These are phyloP conservation scores for Eristalinus aeneus DNA, from an alignment of 2,888 invertebrate genomes.

Conservation along the genomic window DNA sequence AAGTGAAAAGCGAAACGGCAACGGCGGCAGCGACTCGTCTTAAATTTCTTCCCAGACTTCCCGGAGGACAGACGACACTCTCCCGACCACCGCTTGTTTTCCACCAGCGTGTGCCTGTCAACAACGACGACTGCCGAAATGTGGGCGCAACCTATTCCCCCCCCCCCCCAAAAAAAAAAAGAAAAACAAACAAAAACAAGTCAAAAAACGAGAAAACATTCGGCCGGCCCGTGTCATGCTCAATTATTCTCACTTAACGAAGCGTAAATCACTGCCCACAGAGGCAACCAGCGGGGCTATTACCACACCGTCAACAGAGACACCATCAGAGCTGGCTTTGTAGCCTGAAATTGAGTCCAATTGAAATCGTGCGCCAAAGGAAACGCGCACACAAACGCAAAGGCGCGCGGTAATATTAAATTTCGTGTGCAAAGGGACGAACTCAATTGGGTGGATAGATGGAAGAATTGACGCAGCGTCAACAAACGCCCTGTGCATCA, in stretches of 20 bases:
- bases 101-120: conserved; percentile 40
- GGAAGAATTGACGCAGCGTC: conserved; percentile 15
- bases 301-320: conserved; percentile 25
- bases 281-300: conserved; percentile 32
- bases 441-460: not conserved
- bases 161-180: too few relatives aligned
- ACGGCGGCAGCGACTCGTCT: not conserved
- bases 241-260: conserved; percentile 68
- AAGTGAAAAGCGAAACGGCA: not conserved
- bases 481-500: not conserved
- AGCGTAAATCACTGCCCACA: conserved; percentile 65
- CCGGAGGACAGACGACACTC: not conserved
- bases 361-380: conserved; percentile 50
- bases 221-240: conserved; percentile 63
- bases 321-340: conserved; percentile 12
- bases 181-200: not conserved
- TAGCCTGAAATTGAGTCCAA: conserved; percentile 54
- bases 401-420: conserved; percentile 46
- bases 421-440: conserved; percentile 59
- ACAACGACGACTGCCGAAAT: conserved; percentile 21
- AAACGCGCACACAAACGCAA: conserved; percentile 9
- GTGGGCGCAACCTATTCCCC: not conserved
- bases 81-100: not conserved
- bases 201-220: conserved; percentile 37
- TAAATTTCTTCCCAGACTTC: not conserved